Percentiles rank a stretch among this genome's conserved stretches.
These are phyloP conservation scores for Dendrolimus kikuchii DNA, from an alignment of 1,140 invertebrate species.

Conservation along the genomic window DNA sequence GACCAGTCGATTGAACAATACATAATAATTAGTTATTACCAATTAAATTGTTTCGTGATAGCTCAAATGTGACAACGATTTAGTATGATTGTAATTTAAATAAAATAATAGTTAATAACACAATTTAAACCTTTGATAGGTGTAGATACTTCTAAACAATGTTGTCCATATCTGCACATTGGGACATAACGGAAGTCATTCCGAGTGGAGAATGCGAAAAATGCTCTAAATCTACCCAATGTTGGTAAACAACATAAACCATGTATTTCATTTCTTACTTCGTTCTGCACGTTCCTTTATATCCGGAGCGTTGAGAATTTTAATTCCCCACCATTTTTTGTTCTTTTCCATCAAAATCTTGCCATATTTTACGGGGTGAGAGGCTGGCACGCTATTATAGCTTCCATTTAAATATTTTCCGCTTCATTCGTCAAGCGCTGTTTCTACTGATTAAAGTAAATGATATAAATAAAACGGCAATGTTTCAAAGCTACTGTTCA, in stretches of 20 bases:
- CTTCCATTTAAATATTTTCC: conserved; percentile 71
- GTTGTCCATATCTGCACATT: not conserved
- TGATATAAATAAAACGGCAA: too few species aligned
- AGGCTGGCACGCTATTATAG: conserved; percentile 51
- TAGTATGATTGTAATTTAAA: too few species aligned
- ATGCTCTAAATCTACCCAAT: conserved; percentile 16
- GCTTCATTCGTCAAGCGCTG: conserved; percentile 64
- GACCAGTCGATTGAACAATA: too few species aligned
- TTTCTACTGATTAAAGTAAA: conserved; percentile 46
- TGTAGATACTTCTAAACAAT: too few species aligned
- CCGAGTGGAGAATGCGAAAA: conserved; percentile 19
- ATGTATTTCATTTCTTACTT: conserved; percentile 29
- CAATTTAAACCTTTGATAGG: too few species aligned
- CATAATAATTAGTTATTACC: too few species aligned
- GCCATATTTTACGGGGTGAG: conserved; percentile 58
- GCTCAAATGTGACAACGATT: too few species aligned
- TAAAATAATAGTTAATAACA: too few species aligned
- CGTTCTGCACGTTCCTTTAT: conserved; percentile 37
- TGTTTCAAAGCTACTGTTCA: too few species aligned
- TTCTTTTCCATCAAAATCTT: conserved; percentile 35
- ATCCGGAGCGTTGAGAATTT: conserved; percentile 53
- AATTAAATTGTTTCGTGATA: too few species aligned
- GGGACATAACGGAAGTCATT: conserved; percentile 10
- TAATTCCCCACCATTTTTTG: conserved; percentile 45
- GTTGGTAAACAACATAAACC: conserved; percentile 32